Conservation (phyloP, 2,797 vertebrate species). For the Propithecus deckenii region DNA sequence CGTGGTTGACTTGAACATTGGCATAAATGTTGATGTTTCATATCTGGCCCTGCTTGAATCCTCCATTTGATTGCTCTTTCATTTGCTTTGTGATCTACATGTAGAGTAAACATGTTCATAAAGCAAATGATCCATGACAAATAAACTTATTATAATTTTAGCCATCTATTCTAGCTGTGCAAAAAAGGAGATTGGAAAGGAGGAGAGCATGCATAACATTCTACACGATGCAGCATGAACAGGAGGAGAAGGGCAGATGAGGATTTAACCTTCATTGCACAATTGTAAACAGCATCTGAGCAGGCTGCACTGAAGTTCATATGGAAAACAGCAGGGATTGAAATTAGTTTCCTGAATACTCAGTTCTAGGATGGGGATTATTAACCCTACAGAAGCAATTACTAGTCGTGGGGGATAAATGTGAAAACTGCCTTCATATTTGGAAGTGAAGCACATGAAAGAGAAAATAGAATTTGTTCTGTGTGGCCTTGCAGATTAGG, state of each 20-base stretch:
- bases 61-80: neutral
- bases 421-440: neutral
- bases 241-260: neutral
- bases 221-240: neutral
- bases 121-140: neutral
- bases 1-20: neutral
- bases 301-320: neutral
- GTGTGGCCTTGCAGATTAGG: neutral
- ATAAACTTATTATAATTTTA: neutral
- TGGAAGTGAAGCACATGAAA: neutral
- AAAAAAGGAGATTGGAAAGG: neutral
- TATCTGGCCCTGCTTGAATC: neutral
- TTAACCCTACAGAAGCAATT: neutral
- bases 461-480: neutral
- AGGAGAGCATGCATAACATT: neutral
- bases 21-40: neutral
- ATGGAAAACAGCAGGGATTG: neutral
- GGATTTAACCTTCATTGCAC: neutral
- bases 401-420: neutral
- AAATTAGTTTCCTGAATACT: neutral
- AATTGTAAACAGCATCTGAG: neutral
- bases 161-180: neutral
- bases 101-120: neutral
- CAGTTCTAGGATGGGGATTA: neutral
- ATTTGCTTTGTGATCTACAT: neutral